These are phyloP conservation scores for Cardiocondyla obscurior DNA, from an alignment of 1,140 invertebrate genomes.

Conservation along the genomic window DNA sequence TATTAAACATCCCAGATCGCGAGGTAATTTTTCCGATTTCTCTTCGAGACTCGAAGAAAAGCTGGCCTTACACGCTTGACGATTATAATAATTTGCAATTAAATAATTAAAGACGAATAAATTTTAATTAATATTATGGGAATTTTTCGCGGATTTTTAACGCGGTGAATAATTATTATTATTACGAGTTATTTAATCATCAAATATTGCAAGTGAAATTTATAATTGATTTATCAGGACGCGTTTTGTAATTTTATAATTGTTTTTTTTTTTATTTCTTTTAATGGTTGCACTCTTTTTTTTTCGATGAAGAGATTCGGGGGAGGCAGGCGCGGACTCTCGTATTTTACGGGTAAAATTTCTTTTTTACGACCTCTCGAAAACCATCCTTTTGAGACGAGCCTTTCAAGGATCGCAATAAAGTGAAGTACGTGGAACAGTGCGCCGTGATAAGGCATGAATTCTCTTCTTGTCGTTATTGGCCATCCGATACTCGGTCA, in stretches of 20 bases:
- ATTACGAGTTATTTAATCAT: background rate
- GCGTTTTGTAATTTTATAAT: background rate
- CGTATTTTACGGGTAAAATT: conserved; percentile 45
- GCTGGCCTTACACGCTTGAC: too few species aligned
- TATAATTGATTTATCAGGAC: background rate
- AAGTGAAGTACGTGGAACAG: conserved; percentile 23
- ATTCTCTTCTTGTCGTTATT: conserved; percentile 19
- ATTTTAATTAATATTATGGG: too few species aligned
- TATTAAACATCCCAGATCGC: conserved; percentile 25
- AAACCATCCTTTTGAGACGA: conserved; percentile 31
- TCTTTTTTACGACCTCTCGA: conserved; percentile 48
- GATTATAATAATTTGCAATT: too few species aligned
- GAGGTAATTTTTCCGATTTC: too few species aligned
- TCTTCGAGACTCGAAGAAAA: too few species aligned
- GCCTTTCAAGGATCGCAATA: conserved; percentile 48
- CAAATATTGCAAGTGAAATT: background rate
- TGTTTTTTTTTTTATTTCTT: background rate
- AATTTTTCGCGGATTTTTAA: background rate
- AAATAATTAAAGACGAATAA: too few species aligned
- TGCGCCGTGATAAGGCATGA: conserved; percentile 41
- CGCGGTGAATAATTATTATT: background rate
- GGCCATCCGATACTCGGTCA: conserved; percentile 63
- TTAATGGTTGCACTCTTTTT: background rate
- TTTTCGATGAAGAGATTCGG: background rate
- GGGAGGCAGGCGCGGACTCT: background rate